Evolutionary conservation across 2,797 vertebrate species (phyloP), one percentile per base, ranked within the genome.

Genomic region (Hybognathus amarus): DNA sequence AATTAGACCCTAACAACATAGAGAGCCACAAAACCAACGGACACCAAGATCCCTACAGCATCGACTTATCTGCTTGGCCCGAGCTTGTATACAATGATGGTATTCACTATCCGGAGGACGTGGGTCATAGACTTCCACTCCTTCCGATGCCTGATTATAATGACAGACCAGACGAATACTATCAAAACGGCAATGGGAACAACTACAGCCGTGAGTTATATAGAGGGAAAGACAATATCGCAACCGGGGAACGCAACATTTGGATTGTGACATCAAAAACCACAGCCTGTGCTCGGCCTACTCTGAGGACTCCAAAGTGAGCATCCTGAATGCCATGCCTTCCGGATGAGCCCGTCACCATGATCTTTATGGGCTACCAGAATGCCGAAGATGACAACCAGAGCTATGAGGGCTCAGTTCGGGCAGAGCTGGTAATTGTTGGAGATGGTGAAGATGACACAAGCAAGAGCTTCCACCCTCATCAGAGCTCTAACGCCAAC

Each of bases 311-410:
- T 52, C 92, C 50, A 92, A 90, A 20, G 91, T 93, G 33, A 95
- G 89, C 3, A 2, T 95, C 0, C 87, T 94, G 30, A 93, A 95
- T 77, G 88, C 91, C 38, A 84, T 95, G 42, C 93, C 96, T 36
- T 92, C 93, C 93, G 4, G 92, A 95, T 0, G 93, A 96, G 63
- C 94, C 97, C 0, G 91, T 99, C 69, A 98, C 97, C 0, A 98
- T 99, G 97, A 95, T 99, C 87, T 99, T 99, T 90, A 98, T 99
- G 97, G 98, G 98, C 4, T 99, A 97, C 52, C 95, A 98, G 88
- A 94, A 94, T 0, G 88, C 95, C 7, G 95, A 96, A 0, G 95
- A 94, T 11, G 91, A 96, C 0, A 61, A 36, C 22, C 89, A 94
- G 0, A 95, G 94, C 0, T 95, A 96, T 0, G 96, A 96, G 10